Percentiles rank a stretch among this genome's conserved stretches.
Evolutionary conservation across 23 tunicate genomes (phyloP).

Genomic region (Botrylloides violaceus): DNA sequence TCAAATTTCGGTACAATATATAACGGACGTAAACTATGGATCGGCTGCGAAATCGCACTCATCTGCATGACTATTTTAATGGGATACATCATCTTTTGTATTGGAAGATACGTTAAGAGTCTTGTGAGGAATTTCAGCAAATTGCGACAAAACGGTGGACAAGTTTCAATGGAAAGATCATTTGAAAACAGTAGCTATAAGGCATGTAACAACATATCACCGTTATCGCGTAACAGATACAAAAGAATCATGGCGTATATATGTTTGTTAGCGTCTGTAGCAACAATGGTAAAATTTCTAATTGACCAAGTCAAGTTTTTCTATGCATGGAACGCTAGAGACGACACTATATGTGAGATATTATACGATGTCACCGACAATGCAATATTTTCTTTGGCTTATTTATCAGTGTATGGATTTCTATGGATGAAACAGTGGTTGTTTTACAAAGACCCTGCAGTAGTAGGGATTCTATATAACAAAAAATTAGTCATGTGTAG

Average conservation of each 20-base stretch:
- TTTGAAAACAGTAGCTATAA: neutral
- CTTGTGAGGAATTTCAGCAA: conserved; percentile 1
- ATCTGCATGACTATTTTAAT: conserved; percentile 14
- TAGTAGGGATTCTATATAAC: conserved; percentile 36
- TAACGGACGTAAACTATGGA: conserved; percentile 32
- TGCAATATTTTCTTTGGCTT: conserved; percentile 28
- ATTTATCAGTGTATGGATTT: conserved; percentile 41
- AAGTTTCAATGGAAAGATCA: neutral
- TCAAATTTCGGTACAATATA: conserved; percentile 7
- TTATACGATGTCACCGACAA: conserved; percentile 60
- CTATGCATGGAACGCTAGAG: conserved; percentile 59
- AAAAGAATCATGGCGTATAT: conserved; percentile 38
- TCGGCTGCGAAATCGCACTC: conserved; percentile 28
- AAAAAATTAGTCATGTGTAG: conserved; percentile 34
- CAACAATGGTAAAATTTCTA: conserved; percentile 36
- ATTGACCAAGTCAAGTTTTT: conserved; percentile 61
- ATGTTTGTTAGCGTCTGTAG: conserved; percentile 29
- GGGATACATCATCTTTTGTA: conserved; percentile 17
- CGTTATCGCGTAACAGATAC: conserved; percentile 9
- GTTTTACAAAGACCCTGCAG: conserved; percentile 76
- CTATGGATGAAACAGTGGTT: conserved; percentile 85
- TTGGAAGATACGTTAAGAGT: neutral
- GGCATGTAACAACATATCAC: neutral
- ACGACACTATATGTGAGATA: conserved; percentile 53
- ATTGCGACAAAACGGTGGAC: neutral